Base-by-base conservation (phyloP, 2,113 vertebrate species). In the Urocynchramus pylzowi region DNA sequence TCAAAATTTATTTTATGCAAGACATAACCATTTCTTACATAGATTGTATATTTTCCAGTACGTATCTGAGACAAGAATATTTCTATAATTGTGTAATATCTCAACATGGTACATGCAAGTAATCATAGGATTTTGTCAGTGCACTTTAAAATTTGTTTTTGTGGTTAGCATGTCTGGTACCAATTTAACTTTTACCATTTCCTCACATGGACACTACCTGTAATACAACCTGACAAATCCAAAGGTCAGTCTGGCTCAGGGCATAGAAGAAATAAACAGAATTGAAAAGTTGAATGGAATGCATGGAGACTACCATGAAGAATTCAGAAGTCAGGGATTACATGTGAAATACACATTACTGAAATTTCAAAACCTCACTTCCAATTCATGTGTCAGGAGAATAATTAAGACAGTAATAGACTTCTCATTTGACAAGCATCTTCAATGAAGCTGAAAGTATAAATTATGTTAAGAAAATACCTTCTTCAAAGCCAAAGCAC, bases 181-280 rank as follows among this genome's bases (percentile, higher is more conserved):
- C 52, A 65, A 45, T 77, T 89, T 74, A 77, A 89, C 75, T 89
- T 95, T 45, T 67, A 94, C 87, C n/a, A 54, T 92, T 94, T 92
- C 53, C 70, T 67, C 31, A 64, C 57, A 86, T 0, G 1, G 64
- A 65, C 61, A 76, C 64, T 30, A 84, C 68, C 65, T 78, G 37
- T 73, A 95, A 96, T 63, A 63, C 26, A 93, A 42, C 18, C 69
- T 87, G 93, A 93, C 89, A 95, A 95, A 95, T 45, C 84, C 84
- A 93, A 96, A 96, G 88, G 81, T 86, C 84, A 85, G n/a, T 41
- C n/a, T 94, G 45, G 21, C 44, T 89, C 31, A 86, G 45, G 44
- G 70, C 35, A 69, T 7, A 65, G 53, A 76, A 69, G 30, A 76
- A 95, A 75, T 84, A 91, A 79, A 94, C 17, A 92, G 35, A 91